phyloP scores from a whole-genome alignment of 2,113 vertebrate genomes.

The Coracopsis vasa region DNA sequence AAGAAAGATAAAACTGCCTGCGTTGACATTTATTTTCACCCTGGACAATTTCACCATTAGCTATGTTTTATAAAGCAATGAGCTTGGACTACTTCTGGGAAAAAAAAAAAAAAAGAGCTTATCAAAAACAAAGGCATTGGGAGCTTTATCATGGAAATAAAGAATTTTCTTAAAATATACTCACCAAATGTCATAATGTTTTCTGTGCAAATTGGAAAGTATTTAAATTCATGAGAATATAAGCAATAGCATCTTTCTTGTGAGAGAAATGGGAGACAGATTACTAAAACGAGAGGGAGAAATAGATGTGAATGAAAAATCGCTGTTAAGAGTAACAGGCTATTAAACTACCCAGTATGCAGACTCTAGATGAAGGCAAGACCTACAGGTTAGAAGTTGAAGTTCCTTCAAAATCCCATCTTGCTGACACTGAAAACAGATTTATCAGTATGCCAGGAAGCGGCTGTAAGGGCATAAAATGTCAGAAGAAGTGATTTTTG shows the following conservation, averaged over 20 bases:
- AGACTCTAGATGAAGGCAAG: neutral
- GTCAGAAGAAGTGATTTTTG: neutral
- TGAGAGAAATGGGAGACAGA: neutral
- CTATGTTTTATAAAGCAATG: neutral
- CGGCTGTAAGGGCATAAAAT: neutral
- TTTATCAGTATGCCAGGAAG: neutral
- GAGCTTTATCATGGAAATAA: neutral
- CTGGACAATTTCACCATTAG: neutral
- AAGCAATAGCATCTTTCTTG: neutral
- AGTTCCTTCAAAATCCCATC: neutral
- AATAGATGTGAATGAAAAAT: neutral
- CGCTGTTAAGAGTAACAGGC: neutral
- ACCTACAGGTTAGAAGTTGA: neutral
- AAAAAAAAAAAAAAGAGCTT: fast-evolving
- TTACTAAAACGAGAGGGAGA: neutral
- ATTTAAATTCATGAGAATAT: neutral
- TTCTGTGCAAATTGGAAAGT: neutral
- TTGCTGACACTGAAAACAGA: neutral
- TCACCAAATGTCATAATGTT: neutral
- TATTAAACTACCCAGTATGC: neutral
- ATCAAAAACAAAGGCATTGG: neutral
- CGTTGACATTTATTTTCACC: neutral
- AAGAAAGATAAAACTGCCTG: neutral
- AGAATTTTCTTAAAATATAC: neutral
- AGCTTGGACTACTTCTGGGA: neutral